phyloP scores from a whole-genome alignment of 2,797 vertebrate species.

The Acridotheres tristis region DNA sequence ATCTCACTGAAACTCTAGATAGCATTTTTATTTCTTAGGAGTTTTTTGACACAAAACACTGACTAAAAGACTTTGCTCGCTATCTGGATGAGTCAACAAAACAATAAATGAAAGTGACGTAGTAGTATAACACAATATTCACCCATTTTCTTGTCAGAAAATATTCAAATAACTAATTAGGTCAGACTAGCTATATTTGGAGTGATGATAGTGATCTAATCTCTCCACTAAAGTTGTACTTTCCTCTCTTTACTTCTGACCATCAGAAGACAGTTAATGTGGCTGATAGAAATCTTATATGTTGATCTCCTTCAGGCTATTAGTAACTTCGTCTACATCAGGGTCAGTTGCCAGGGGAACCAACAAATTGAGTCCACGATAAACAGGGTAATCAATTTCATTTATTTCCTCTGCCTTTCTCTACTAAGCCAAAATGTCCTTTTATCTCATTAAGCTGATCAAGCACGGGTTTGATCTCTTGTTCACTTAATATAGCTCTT shows the following conservation, averaged over 20 bases:
- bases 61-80: not conserved
- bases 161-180: not conserved
- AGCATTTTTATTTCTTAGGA: not conserved
- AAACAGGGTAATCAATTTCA: conserved; percentile 62
- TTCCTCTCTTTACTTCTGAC: not conserved
- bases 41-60: not conserved
- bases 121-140: not conserved
- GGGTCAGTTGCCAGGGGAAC: conserved; percentile 68
- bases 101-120: not conserved
- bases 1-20: not conserved
- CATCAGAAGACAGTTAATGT: not conserved
- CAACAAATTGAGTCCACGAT: conserved; percentile 43
- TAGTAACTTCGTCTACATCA: conserved; percentile 24
- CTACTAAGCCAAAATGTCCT: conserved; percentile 27
- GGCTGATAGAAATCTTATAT: not conserved
- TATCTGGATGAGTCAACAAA: not conserved
- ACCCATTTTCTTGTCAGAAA: not conserved
- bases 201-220: not conserved
- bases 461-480: not conserved
- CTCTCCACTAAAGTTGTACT: not conserved
- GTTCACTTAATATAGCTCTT: not conserved
- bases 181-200: not conserved
- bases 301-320: conserved; percentile 2
- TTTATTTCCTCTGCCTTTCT: conserved; percentile 45
- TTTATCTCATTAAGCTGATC: conserved; percentile 36